These are phyloP conservation scores for Paraplagusia blochii DNA, from an alignment of 2,113 vertebrate species.

Conservation along the genomic window DNA sequence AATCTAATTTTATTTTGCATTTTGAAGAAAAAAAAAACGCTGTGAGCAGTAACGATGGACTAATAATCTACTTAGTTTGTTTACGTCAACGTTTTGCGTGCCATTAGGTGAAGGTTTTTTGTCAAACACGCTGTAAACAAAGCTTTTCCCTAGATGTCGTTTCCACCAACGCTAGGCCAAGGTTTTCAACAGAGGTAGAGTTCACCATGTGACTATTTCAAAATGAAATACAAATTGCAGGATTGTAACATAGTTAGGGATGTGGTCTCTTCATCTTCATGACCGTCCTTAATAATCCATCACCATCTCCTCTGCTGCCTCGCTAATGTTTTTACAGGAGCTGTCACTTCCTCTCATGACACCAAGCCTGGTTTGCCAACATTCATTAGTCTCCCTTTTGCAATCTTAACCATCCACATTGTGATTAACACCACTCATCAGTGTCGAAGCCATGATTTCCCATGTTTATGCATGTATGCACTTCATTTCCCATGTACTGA, in stretches of 20 bases:
- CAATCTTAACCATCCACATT: constrained; percentile 19
- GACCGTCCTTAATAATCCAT: no score
- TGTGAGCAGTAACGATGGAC: background rate
- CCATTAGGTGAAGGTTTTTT: background rate
- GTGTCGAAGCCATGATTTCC: background rate
- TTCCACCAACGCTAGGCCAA: no score
- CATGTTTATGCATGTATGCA: constrained; percentile 5
- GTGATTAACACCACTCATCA: background rate
- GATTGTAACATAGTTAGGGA: no score
- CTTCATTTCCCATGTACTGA: constrained; percentile 6
- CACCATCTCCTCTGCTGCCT: constrained; percentile 6
- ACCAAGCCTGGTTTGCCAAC: constrained; percentile 10
- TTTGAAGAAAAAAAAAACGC: background rate
- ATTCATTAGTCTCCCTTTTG: background rate
- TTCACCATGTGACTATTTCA: background rate
- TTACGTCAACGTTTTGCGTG: background rate
- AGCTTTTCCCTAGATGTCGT: background rate
- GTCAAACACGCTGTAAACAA: background rate
- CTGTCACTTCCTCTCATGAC: constrained; percentile 8
- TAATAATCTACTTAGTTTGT: background rate
- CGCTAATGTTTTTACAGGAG: constrained; percentile 13
- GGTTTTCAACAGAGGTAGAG: background rate
- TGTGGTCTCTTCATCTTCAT: no score
- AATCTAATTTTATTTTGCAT: background rate
- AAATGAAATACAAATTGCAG: no score